A percentile compares a stretch with the other conserved stretches of the same genome.
phyloP scores from a whole-genome alignment of 2,888 invertebrate species.

The Pollenia labialis region DNA sequence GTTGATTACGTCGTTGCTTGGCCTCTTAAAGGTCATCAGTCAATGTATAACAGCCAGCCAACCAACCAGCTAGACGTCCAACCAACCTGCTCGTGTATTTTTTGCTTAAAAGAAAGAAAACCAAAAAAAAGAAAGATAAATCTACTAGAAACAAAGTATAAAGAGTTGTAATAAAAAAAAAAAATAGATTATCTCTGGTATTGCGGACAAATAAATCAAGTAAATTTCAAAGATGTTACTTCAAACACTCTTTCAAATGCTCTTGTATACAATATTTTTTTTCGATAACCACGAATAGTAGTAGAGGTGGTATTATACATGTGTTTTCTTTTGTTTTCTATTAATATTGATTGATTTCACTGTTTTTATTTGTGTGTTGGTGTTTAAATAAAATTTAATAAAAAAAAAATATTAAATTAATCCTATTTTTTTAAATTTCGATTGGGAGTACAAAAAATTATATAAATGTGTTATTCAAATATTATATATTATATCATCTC shows the following conservation, averaged over 20 bases:
- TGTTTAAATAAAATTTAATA: constrained; percentile 4
- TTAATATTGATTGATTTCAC: constrained; percentile 44
- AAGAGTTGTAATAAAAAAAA: constrained; percentile 42
- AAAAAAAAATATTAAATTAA: background rate
- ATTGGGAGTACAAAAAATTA: background rate
- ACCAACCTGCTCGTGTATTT: constrained; percentile 26
- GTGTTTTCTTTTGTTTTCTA: background rate
- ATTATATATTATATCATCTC: too few relatives aligned
- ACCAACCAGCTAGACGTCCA: constrained; percentile 1
- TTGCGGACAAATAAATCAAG: constrained; percentile 37
- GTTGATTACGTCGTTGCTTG: constrained; percentile 62
- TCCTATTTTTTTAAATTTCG: background rate
- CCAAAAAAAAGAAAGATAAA: constrained; percentile 14
- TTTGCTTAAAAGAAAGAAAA: constrained; percentile 39
- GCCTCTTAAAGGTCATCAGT: constrained; percentile 69
- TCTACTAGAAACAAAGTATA: constrained; percentile 32
- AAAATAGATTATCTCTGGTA: constrained; percentile 51
- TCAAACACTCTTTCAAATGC: constrained; percentile 13
- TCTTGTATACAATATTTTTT: constrained; percentile 29
- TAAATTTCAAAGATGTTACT: constrained; percentile 37
- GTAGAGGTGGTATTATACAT: constrained; percentile 5
- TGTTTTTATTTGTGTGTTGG: constrained; percentile 38
- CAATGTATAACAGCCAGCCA: constrained; percentile 50
- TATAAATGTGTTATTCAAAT: too few relatives aligned
- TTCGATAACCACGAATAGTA: constrained; percentile 27